Evolutionary conservation across 2,113 vertebrate genomes (phyloP), one percentile per base, ranked within the genome.

Genomic region (Chaetorhynchus papuensis): DNA sequence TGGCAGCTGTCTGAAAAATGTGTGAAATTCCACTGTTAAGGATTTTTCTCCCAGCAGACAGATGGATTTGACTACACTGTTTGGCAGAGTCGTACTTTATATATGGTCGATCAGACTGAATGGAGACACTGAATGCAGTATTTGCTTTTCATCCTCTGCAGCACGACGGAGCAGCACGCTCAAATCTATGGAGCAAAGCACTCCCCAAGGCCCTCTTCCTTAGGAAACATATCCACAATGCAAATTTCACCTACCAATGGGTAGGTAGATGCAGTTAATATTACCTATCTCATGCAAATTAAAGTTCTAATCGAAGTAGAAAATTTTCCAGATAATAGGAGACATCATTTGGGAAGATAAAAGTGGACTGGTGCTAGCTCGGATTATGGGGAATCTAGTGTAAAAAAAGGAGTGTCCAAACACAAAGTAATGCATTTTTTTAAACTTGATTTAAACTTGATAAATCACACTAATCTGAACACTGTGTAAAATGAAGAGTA

Each of bases 81-180:
- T 82, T 90, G 83, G 42, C 45, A 53, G 75, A 50, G 30, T 5
- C 18, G 80, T 80, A 20, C 23, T 61, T 59, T 77, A 53, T 76
- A 37, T 61, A 37, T 45, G 59, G 75, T 87, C 0, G 4, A 56
- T 88, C 63, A 77, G 41, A 88, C 30, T 49, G 39, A 79, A 77
- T 1, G n/a, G 45, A 90, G 60, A 39, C 45, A 37, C 3, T 74
- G 54, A 78, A 90, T 77, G 37, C 53, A 90, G 9, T 41, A 78
- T 41, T 26, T 39, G 19, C 24, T 79, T 76, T 78, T 69, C 63
- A 57, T 65, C 2, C 9, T 49, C 35, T 88, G 72, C 53, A 65
- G 5, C 13, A 15, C 17, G 11, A 10, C 1, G 0, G 37, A 83
- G 47, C 10, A 66, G n/a, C 22, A 59, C 1, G 1, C 42, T 76